Conservation (phyloP, 2,797 vertebrate genomes). For the Brachyalestes nurse region DNA sequence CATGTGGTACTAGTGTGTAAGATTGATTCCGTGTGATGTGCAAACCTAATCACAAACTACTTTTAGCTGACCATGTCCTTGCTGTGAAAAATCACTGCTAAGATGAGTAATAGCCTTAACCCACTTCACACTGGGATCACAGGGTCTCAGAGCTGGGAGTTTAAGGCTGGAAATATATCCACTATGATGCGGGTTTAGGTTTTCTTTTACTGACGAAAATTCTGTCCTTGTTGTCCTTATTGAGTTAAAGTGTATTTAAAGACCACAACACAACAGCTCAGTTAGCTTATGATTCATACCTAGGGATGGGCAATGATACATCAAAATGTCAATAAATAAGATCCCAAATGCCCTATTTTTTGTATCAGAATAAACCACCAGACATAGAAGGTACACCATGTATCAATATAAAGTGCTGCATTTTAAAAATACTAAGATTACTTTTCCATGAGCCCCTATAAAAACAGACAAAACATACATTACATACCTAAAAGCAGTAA, state of each 20-base stretch:
- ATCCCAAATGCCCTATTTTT: too few relatives aligned
- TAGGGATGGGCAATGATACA: too few relatives aligned
- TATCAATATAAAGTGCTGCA: too few relatives aligned
- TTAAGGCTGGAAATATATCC: conserved; percentile 5
- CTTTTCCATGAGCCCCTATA: too few relatives aligned
- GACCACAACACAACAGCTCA: too few relatives aligned
- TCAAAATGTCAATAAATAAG: too few relatives aligned
- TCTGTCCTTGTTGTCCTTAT: not conserved
- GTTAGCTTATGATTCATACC: too few relatives aligned
- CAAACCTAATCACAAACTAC: conserved; percentile 48
- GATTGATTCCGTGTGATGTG: conserved; percentile 41
- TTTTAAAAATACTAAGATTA: too few relatives aligned
- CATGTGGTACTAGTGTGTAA: conserved; percentile 22
- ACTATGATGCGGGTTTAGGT: not conserved
- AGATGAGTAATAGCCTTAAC: conserved; percentile 37
- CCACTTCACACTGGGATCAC: conserved; percentile 21
- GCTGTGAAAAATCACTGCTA: conserved; percentile 38
- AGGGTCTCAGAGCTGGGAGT: conserved; percentile 17
- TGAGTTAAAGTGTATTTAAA: not conserved
- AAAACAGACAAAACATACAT: too few relatives aligned
- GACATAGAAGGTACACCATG: too few relatives aligned
- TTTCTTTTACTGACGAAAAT: not conserved
- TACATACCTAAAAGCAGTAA: too few relatives aligned
- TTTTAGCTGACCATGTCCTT: conserved; percentile 23
- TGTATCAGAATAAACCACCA: too few relatives aligned